A percentile compares a stretch with the other conserved stretches of the same genome.
phyloP scores from a whole-genome alignment of 2,797 vertebrate genomes.

The Alosa sapidissima region DNA sequence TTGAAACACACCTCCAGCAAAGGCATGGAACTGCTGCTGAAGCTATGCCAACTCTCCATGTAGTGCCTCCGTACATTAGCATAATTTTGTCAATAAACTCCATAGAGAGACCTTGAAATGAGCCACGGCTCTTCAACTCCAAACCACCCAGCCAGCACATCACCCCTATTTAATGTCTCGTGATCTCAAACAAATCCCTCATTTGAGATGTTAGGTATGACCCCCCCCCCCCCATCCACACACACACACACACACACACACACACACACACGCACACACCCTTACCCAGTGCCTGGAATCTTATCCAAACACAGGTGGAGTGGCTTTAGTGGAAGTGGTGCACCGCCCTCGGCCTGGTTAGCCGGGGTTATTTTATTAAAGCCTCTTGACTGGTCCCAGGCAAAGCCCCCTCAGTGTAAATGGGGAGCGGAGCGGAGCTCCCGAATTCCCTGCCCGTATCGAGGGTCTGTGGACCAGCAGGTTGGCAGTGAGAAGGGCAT shows the following conservation, averaged over 20 bases:
- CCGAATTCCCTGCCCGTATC: slow-evolving; percentile 33
- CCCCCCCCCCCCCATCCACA: neutral
- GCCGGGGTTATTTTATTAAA: slow-evolving; percentile 1
- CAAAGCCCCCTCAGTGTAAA: neutral
- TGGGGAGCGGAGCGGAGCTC: neutral
- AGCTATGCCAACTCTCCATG: slow-evolving; percentile 47
- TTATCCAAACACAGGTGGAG: slow-evolving; percentile 7
- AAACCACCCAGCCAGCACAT: neutral
- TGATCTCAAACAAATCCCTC: slow-evolving; percentile 25
- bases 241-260: neutral
- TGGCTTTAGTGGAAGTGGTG: neutral
- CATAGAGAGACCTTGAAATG: slow-evolving; percentile 53
- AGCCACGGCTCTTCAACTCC: slow-evolving; percentile 37
- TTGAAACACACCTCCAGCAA: neutral
- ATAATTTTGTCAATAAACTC: slow-evolving; percentile 58
- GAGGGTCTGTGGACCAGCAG: slow-evolving; percentile 36
- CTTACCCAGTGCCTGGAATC: neutral
- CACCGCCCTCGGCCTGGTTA: neutral
- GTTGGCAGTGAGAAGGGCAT: slow-evolving; percentile 48
- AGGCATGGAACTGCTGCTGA: slow-evolving; percentile 21
- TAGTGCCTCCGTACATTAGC: slow-evolving; percentile 48
- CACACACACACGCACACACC: neutral
- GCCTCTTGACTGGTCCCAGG: neutral
- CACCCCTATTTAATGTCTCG: slow-evolving; percentile 34
- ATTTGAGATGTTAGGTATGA: neutral